Conservation (phyloP, 2,113 vertebrate species). For the Tupaia tana region DNA sequence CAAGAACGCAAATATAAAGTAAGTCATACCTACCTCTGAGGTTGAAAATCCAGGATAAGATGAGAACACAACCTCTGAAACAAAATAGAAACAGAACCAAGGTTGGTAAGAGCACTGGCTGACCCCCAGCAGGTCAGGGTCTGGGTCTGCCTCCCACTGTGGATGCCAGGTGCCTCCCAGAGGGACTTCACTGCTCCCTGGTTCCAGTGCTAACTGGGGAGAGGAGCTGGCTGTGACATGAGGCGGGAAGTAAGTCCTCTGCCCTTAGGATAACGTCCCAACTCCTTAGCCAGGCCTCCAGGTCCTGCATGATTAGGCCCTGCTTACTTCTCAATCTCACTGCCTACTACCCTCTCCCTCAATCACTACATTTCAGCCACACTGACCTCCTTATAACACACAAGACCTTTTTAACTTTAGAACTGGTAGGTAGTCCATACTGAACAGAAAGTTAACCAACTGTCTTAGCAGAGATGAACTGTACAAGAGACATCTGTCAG, state of each 20-base stretch:
- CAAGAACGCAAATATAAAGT: slow-evolving; percentile 24
- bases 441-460: not conserved
- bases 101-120: not conserved
- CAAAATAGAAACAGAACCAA: slow-evolving; percentile 51
- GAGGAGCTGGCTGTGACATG: not conserved
- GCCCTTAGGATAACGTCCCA: not conserved
- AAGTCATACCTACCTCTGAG: slow-evolving; percentile 73
- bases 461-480: slow-evolving; percentile 3
- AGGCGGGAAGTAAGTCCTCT: not conserved
- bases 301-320: not conserved
- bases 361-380: not conserved
- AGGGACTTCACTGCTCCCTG: not conserved
- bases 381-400: not conserved
- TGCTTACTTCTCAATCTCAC: not conserved
- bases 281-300: not conserved
- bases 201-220: not conserved
- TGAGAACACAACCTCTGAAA: slow-evolving; percentile 81
- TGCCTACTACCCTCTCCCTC: not conserved
- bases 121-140: not conserved
- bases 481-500: not conserved
- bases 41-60: slow-evolving; percentile 79
- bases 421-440: not conserved
- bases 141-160: not conserved
- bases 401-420: not conserved
- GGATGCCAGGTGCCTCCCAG: not conserved